These are phyloP conservation scores for Coturnix japonica DNA, from an alignment of 2,113 vertebrate genomes.

Conservation along the genomic window DNA sequence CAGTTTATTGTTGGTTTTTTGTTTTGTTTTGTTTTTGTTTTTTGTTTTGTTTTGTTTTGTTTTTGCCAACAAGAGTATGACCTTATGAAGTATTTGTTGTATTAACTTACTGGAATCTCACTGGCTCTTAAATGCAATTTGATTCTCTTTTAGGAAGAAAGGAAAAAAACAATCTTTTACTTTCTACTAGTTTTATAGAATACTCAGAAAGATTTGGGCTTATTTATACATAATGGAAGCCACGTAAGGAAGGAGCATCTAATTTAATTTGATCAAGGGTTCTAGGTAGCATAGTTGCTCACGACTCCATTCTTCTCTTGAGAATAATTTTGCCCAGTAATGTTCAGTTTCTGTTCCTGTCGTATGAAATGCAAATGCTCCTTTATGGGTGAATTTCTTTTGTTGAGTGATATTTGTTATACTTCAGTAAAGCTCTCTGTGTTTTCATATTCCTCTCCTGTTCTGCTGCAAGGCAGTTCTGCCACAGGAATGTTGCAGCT, in stretches of 20 bases:
- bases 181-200: slow-evolving; percentile 17
- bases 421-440: neutral
- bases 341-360: neutral
- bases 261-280: neutral
- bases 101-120: neutral
- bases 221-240: slow-evolving; percentile 4
- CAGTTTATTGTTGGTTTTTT: neutral
- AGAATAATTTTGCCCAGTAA: neutral
- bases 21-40: no score
- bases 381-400: neutral
- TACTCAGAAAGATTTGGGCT: neutral
- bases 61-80: neutral
- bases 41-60: neutral
- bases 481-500: neutral
- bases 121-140: neutral
- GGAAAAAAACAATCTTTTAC: neutral
- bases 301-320: neutral
- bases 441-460: neutral
- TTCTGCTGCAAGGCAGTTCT: neutral
- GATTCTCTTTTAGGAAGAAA: neutral
- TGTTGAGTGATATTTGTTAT: neutral
- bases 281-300: neutral
- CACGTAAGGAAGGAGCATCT: neutral
- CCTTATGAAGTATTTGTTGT: slow-evolving; percentile 16
- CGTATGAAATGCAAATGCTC: neutral